A percentile compares a stretch with the other conserved stretches of the same genome.
Conservation (phyloP, 2,888 invertebrate genomes). For the Amphimallon solstitiale region DNA sequence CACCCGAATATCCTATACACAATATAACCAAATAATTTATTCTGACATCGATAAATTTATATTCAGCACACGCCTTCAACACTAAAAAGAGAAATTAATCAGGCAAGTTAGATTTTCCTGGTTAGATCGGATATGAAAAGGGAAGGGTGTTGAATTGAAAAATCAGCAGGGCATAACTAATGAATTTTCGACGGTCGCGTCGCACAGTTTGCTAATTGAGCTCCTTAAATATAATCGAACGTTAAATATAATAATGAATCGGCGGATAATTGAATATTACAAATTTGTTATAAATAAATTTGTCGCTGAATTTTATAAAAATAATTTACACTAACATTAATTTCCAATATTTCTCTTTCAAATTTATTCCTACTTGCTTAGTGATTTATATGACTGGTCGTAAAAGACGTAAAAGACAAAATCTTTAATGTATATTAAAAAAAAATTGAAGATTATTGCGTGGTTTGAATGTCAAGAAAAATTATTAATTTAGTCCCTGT, state of each 20-base stretch:
- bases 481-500: too few relatives aligned
- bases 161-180: constrained; percentile 21
- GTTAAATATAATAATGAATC: background rate
- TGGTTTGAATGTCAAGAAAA: too few relatives aligned
- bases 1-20: background rate
- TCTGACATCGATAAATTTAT: constrained; percentile 12
- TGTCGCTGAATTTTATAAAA: too few relatives aligned
- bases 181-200: constrained; percentile 15
- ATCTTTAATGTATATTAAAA: too few relatives aligned
- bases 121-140: constrained; percentile 14
- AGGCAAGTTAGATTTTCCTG: constrained; percentile 24
- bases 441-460: too few relatives aligned
- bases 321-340: too few relatives aligned
- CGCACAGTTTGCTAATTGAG: background rate
- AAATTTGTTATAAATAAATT: background rate
- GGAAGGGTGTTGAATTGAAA: constrained; percentile 24
- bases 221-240: constrained; percentile 14
- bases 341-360: too few relatives aligned
- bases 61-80: constrained; percentile 1
- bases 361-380: too few relatives aligned
- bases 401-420: too few relatives aligned
- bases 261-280: background rate
- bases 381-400: too few relatives aligned
- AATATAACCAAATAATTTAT: constrained; percentile 23
- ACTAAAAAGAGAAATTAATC: constrained; percentile 26